These are phyloP conservation scores for Hycleus phaleratus DNA, from an alignment of 1,140 invertebrate species.

Conservation along the genomic window DNA sequence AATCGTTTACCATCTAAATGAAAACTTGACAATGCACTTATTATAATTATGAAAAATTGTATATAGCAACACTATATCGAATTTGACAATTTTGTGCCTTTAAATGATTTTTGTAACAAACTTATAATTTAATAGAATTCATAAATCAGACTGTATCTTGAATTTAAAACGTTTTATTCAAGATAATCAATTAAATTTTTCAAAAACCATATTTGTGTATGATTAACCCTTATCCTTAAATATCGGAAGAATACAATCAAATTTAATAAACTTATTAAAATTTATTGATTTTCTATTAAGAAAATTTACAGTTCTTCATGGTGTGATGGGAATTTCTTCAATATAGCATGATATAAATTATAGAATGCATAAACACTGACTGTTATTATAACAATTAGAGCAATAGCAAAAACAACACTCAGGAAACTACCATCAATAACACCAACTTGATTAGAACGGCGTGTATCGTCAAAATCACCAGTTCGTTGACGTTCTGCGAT, in stretches of 20 bases:
- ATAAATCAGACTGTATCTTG: constrained; percentile 1
- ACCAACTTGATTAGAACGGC: constrained; percentile 42
- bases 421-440: constrained; percentile 73
- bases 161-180: constrained; percentile 1
- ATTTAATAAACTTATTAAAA: not conserved
- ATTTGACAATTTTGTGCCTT: constrained; percentile 13
- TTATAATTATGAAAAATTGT: constrained; percentile 7
- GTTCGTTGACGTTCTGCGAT: constrained; percentile 61
- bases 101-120: constrained; percentile 8
- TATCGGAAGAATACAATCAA: not conserved
- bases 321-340: constrained; percentile 68
- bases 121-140: constrained; percentile 10
- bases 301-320: constrained; percentile 63
- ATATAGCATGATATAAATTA: constrained; percentile 69
- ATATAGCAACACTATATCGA: constrained; percentile 10
- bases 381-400: constrained; percentile 65
- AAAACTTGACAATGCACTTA: constrained; percentile 4
- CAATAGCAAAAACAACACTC: constrained; percentile 67
- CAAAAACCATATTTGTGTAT: constrained; percentile 4
- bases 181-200: constrained; percentile 5
- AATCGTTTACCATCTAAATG: not conserved
- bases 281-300: not conserved
- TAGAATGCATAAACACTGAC: constrained; percentile 78
- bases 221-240: not conserved
- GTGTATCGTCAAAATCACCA: constrained; percentile 42